Percentiles rank a stretch among this genome's conserved stretches.
Evolutionary conservation across 2,113 vertebrate genomes (phyloP).

Genomic region (Sapayoa aenigma): DNA sequence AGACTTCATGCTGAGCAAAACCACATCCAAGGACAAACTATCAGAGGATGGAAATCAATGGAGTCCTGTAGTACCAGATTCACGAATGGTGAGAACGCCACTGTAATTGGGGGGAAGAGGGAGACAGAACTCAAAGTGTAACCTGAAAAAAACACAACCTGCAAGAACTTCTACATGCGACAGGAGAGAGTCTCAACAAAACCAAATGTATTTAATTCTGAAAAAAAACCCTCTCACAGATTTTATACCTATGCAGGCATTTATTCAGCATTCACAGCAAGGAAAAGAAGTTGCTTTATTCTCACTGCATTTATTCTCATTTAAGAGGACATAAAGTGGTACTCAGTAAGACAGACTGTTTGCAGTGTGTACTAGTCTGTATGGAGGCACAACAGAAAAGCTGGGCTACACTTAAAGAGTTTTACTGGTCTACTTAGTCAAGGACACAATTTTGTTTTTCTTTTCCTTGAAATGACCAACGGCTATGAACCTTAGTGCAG

Average conservation of each 20-base stretch:
- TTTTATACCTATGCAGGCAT: background rate
- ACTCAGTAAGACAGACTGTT: background rate
- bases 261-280: background rate
- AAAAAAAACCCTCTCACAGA: background rate
- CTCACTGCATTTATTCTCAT: background rate
- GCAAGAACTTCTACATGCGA: background rate
- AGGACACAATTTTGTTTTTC: background rate
- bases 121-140: background rate
- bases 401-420: background rate
- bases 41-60: conserved; percentile 53
- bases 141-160: background rate
- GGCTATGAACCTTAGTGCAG: background rate
- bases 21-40: conserved; percentile 60
- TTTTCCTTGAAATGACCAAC: background rate
- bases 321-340: background rate
- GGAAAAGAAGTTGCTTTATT: background rate
- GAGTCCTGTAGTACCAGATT: background rate
- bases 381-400: background rate
- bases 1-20: conserved; percentile 4
- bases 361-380: background rate
- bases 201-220: background rate
- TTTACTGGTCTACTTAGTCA: background rate
- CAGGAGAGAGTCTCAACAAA: background rate
- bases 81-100: background rate
- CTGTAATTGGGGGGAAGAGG: background rate